Conservation (phyloP, 1,140 invertebrate species). For the Zaprionus davidi region DNA sequence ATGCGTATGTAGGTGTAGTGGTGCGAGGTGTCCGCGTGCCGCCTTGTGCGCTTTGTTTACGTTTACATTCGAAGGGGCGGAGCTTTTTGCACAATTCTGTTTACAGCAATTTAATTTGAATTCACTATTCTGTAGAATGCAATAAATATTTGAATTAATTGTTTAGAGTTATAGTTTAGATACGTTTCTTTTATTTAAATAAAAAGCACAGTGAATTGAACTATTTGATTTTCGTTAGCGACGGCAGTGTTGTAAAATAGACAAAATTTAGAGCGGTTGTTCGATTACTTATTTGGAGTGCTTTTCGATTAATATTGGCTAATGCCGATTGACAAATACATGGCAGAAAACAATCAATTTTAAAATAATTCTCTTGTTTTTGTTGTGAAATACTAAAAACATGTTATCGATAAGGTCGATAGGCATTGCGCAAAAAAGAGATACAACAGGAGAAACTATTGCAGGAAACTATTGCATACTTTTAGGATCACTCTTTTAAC, state of each 20-base stretch:
- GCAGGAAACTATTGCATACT: background rate
- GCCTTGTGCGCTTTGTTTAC: slow-evolving; percentile 1
- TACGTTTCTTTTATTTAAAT: background rate
- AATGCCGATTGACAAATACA: background rate
- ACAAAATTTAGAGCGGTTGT: background rate
- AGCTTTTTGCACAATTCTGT: background rate
- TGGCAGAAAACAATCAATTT: background rate
- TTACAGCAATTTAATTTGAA: background rate
- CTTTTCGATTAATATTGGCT: background rate
- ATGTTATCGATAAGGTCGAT: background rate
- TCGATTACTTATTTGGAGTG: background rate
- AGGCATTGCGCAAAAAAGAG: background rate
- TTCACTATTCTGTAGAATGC: background rate
- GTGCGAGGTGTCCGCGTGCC: background rate
- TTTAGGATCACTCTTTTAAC: background rate
- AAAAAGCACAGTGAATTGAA: background rate
- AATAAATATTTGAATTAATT: background rate
- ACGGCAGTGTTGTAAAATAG: background rate
- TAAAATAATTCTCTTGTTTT: too few relatives aligned
- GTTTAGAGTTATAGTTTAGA: background rate
- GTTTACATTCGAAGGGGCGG: background rate
- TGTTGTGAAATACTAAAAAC: too few relatives aligned
- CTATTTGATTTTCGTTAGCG: background rate
- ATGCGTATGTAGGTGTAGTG: background rate
- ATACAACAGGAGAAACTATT: background rate